Base-by-base conservation (phyloP, 1,140 invertebrate genomes). In the Paraescarpia echinospica region DNA sequence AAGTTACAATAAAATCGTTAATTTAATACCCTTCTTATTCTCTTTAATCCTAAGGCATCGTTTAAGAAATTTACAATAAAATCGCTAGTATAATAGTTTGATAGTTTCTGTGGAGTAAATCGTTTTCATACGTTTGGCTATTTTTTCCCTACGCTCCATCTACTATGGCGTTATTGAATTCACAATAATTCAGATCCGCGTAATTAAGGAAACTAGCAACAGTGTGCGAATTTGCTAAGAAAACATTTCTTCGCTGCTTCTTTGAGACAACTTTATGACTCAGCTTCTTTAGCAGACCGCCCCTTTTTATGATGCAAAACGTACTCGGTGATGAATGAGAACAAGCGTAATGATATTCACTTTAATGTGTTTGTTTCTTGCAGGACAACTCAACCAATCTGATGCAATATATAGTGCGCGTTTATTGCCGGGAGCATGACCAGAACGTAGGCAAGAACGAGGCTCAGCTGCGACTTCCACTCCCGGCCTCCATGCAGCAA, bases 311-410 rank as follows among this genome's bases (percentile, higher is more conserved):
- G 8, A 27, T 77, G 27, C 22, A 27, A 77, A 77, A 77, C 22
- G 14, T 77, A 77, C 4, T 77, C 2, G 59, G 12, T 77, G 59
- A 77, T 77, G 22, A 12, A 2, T 77, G 22, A 77, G 59, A 77
- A 18, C 12, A 77, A 77, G 4, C 2, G 4, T 31, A 77, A 77
- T 77, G 22, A 77, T 31, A 27, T 31, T 31, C 14, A 77, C 59
- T 77, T 77, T 93, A 90, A 33, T 88, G 34, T 92, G 2, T 34
- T 8, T 5, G 33, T 77, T 41, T 48, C 88, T 2, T 89, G 35
- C 92, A 92, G 92, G 92, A 92, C 88, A 92, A 92, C 92, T 88
- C 33, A 22, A 33, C 35, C 9, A 92, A 34, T 33, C 77, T 92
- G 31, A 9, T 92, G 48, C 92, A 92, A 18, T 92, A 35, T 34